Base-by-base conservation (phyloP, 2,113 vertebrate genomes). In the Antechinus flavipes region DNA sequence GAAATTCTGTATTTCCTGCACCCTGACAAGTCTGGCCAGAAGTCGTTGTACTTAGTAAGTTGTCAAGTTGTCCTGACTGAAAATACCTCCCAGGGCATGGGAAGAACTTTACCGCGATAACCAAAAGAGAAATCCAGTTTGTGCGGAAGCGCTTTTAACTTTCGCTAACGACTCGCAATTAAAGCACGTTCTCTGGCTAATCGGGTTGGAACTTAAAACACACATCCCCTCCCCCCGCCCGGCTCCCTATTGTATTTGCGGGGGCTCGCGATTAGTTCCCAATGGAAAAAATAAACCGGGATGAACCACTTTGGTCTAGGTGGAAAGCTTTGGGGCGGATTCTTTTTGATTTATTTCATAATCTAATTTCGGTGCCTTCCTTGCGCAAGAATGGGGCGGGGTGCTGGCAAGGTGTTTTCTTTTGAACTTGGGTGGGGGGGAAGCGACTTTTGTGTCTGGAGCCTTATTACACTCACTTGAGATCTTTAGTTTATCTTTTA, bases 301-400 rank as follows among this genome's bases (percentile, higher is more conserved):
- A 35, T n/a, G 50, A 95, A 50, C 30, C 61, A 35, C 61, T n/a
- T 1, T 12, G 26, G 2, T 11, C 27, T 16, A 89, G 91, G 52
- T 30, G 50, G 89, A 96, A 95, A 68, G 90, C 61, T 76, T 91
- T 89, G 93, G 55, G 94, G n/a, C 58, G 35, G 50, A 91, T 89
- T 89, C 10, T 26, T 42, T 89, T 93, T 68, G 54, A 47, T 94
- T 94, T 89, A 90, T 95, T 96, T 96, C 92, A 22, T 90, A 84
- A 93, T 94, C 35, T n/a, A 30, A 50, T 94, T 94, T 93, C 91
- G 35, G 14, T 47, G 90, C 23, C 30, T 58, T 92, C 42, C 55
- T 97, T 96, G 24, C 14, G 19, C 49, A 95, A 96, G 90, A 91
- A 30, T 4, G 68, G 30, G 55, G 61, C 19, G 91, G 53, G 53